These are phyloP conservation scores for Nephrotoma flavescens DNA, from an alignment of 2,888 invertebrate genomes.

Conservation along the genomic window DNA sequence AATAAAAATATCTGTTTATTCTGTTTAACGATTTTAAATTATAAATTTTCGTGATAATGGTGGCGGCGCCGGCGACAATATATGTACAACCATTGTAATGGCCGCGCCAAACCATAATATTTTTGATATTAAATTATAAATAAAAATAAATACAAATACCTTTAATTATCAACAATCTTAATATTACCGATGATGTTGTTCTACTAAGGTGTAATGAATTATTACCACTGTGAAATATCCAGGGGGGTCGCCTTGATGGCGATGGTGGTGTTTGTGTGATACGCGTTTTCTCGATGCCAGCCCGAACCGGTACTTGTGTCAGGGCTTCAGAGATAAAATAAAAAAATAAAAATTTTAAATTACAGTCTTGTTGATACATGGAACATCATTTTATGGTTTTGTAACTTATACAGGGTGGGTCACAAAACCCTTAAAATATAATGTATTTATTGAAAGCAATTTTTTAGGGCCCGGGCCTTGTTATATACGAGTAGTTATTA, in stretches of 20 bases:
- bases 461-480: too few species aligned
- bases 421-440: too few species aligned
- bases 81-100: background rate
- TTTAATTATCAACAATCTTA: background rate
- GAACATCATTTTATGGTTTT: background rate
- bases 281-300: conserved; percentile 24
- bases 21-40: background rate
- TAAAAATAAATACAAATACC: background rate
- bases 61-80: background rate
- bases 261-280: conserved; percentile 21
- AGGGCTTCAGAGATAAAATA: conserved; percentile 18
- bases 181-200: background rate
- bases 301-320: conserved; percentile 24
- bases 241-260: conserved; percentile 26
- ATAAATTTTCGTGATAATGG: background rate
- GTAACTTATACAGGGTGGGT: too few species aligned
- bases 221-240: conserved; percentile 22
- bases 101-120: background rate
- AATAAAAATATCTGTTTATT: background rate
- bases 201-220: background rate
- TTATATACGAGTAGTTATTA: too few species aligned
- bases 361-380: background rate
- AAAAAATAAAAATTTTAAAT: background rate
- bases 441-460: too few species aligned
- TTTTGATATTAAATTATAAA: background rate